Evolutionary conservation across 2,113 vertebrate genomes (phyloP).

Genomic region (Tursiops truncatus): DNA sequence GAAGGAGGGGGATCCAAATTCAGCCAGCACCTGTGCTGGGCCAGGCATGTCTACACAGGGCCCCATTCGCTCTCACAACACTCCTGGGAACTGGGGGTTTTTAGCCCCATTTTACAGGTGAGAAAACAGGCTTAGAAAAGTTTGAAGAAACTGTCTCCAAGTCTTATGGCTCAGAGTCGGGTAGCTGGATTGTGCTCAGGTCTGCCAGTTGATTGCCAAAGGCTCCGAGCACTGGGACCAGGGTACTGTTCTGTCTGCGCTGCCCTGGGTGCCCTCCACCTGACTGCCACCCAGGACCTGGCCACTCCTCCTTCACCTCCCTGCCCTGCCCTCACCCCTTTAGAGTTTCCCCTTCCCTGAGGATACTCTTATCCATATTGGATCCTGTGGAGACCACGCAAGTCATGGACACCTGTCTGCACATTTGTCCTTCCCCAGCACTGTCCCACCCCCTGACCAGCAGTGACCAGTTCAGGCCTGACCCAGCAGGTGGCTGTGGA

Average conservation of each 20-base stretch:
- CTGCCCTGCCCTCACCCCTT: not conserved
- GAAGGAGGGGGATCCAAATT: not conserved
- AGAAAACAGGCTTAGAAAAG: not conserved
- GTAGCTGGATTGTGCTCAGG: not conserved
- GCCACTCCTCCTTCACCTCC: not conserved
- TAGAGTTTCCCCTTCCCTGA: not conserved
- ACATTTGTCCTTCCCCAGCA: not conserved
- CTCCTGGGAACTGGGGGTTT: rapidly evolving
- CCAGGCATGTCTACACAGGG: not conserved
- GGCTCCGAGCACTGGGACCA: rapidly evolving
- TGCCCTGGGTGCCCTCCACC: not conserved
- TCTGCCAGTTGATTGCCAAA: rapidly evolving
- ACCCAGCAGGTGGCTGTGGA: not conserved
- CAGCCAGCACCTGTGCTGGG: rapidly evolving
- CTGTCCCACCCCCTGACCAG: not conserved
- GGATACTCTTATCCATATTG: no score
- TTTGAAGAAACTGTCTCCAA: not conserved
- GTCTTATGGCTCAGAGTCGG: rapidly evolving
- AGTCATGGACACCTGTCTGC: not conserved
- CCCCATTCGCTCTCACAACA: rapidly evolving
- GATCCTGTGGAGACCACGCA: not conserved
- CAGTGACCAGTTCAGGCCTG: not conserved
- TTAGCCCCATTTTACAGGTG: not conserved
- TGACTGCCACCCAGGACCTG: not conserved
- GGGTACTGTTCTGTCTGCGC: not conserved